Evolutionary conservation across 1,140 invertebrate species (phyloP), one percentile per base, ranked within the genome.

Genomic region (Eupeodes corollae): DNA sequence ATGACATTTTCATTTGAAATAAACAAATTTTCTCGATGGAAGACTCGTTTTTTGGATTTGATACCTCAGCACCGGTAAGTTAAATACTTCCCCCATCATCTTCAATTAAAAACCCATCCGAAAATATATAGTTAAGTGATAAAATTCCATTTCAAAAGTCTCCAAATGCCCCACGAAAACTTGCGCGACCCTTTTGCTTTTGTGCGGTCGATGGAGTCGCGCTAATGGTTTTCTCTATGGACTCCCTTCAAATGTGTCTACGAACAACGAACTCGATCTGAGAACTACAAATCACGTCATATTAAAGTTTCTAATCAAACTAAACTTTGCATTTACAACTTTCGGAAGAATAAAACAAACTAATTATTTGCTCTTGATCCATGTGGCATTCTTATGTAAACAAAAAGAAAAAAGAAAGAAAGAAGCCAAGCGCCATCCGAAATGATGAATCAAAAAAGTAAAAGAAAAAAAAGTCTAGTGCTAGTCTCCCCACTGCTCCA

Each of bases 41-140:
- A 79, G 79, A 86, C 77, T 79, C 80, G 72, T 86, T 83, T 81
- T 84, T 84, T 75, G 80, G 79, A 74, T 84, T 85, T 71, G 78
- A 83, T 75, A 78, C 79, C 67, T 74, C 77, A 63, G 65, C 78
- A 73, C 78, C 76, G 73, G 83, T 83, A 72, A 83, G 79, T 75
- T 70, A 41, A 18, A 38, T 32, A 32, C 5, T 19, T 12, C 16
- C 12, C 14, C 3, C 14, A 15, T 35, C 5, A 15, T 35, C 34
- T 12, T n/a, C 12, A 35, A 5, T n/a, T n/a, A n/a, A n/a, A 35
- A 35, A 5, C 34, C 14, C 12, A 6, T 35, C 12, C 14, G 12
- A n/a, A n/a, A n/a, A n/a, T n/a, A 12, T 12, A 35, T 5, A 12
- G 12, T 35, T 5, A 35, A 35, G 14, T 35, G 12, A 11, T 35